Conservation (phyloP, 2,113 vertebrate genomes). For the Epinephelus cyanopodus region DNA sequence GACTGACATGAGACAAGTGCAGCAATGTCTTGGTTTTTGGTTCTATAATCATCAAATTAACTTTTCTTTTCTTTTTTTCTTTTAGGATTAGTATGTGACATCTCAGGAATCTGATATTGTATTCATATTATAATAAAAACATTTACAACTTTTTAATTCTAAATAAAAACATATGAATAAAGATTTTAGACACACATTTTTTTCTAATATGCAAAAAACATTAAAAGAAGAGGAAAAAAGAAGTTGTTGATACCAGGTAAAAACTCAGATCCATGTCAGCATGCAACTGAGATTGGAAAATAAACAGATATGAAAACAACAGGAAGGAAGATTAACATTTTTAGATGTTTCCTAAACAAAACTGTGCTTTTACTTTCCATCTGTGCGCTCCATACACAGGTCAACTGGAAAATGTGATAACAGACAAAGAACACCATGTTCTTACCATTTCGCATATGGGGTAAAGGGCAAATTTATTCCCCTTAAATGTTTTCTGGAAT, state of each 20-base stretch:
- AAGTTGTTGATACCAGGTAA: not conserved
- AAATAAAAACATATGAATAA: not conserved
- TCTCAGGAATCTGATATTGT: not conserved
- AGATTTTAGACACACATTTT: not conserved
- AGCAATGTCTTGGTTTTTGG: not conserved
- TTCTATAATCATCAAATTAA: not conserved
- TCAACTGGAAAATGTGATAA: constrained; percentile 7
- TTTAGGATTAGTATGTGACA: too few relatives aligned
- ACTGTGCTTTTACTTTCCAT: constrained; percentile 1
- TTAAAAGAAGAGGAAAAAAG: not conserved
- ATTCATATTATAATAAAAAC: not conserved
- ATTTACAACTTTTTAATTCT: not conserved
- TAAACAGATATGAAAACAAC: not conserved
- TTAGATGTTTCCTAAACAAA: constrained; percentile 6
- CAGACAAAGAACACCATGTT: constrained; percentile 6
- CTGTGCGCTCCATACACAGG: not conserved
- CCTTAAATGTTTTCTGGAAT: not conserved
- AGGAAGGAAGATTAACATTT: not conserved
- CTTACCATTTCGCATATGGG: not conserved
- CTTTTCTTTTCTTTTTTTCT: too few relatives aligned
- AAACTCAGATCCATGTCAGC: not conserved
- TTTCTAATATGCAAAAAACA: not conserved
- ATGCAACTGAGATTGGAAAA: not conserved
- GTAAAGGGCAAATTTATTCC: not conserved
- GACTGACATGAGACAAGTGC: too few relatives aligned